These are phyloP conservation scores for Neuroscelio doddi DNA, from an alignment of 2,888 invertebrate genomes.

Conservation along the genomic window DNA sequence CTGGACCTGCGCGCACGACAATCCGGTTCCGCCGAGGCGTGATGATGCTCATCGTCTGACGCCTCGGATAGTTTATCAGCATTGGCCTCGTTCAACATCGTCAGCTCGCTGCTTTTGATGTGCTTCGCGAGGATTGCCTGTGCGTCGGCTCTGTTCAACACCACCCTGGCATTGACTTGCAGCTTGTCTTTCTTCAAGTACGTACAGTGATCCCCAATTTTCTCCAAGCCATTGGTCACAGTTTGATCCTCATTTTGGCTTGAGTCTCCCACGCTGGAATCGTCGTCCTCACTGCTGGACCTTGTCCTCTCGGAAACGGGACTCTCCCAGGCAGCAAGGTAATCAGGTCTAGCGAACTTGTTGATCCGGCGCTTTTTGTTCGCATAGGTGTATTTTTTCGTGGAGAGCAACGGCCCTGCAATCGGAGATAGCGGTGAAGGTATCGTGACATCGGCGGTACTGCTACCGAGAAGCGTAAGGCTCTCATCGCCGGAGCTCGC, in stretches of 20 bases:
- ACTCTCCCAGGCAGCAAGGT: conserved; percentile 65
- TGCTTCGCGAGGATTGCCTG: conserved; percentile 58
- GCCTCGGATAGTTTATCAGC: conserved; percentile 63
- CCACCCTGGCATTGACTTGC: conserved; percentile 61
- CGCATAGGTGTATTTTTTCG: conserved; percentile 67
- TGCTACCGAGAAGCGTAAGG: conserved; percentile 59
- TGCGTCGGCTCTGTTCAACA: conserved; percentile 61
- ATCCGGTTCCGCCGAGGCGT: conserved; percentile 58
- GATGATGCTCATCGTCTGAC: conserved; percentile 65
- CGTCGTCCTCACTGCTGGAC: conserved; percentile 64
- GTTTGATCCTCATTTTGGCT: conserved; percentile 62
- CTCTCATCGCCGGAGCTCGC: conserved; percentile 68
- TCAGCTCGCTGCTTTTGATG: conserved; percentile 49
- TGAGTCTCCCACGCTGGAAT: conserved; percentile 60
- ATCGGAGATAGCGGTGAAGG: conserved; percentile 66
- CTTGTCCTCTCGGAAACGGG: conserved; percentile 66
- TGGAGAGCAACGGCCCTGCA: conserved; percentile 63
- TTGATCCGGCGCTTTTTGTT: conserved; percentile 64
- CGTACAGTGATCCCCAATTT: conserved; percentile 53
- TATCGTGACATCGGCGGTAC: conserved; percentile 64
- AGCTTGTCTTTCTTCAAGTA: conserved; percentile 63
- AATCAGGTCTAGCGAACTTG: conserved; percentile 60
- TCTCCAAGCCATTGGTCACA: conserved; percentile 62
- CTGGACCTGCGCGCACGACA: conserved; percentile 69
- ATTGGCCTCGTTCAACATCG: conserved; percentile 56